Conservation (phyloP, 2,113 vertebrate species). For the Catharus bicknelli region DNA sequence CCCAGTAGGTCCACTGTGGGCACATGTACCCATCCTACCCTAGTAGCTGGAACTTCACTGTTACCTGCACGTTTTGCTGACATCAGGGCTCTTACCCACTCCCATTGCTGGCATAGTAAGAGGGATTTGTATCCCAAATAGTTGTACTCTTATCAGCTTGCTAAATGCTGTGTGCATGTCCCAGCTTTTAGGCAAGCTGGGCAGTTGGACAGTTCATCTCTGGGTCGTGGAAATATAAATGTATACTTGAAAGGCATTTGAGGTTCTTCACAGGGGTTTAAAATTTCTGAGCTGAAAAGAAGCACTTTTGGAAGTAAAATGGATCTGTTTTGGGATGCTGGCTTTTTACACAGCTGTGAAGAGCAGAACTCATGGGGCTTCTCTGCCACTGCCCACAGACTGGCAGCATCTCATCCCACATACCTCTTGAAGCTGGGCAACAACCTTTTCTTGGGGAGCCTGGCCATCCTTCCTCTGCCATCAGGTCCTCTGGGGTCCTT, state of each 20-base stretch:
- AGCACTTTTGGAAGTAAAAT: neutral
- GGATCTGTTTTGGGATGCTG: neutral
- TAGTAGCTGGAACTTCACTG: neutral
- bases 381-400: neutral
- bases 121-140: neutral
- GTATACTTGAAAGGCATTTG: neutral
- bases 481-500: neutral
- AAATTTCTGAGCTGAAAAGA: neutral
- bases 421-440: neutral
- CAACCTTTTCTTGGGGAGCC: neutral
- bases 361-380: neutral
- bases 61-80: neutral
- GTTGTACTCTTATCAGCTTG: fast-evolving
- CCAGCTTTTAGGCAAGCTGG: neutral
- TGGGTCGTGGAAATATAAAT: neutral
- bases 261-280: neutral
- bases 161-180: neutral
- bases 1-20: neutral
- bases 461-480: fast-evolving
- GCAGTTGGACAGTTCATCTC: neutral
- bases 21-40: fast-evolving
- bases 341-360: neutral
- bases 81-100: neutral
- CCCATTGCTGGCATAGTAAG: fast-evolving
- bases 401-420: neutral